Base-by-base conservation (phyloP, 2,113 vertebrate species). In the Taurulus bubalis region DNA sequence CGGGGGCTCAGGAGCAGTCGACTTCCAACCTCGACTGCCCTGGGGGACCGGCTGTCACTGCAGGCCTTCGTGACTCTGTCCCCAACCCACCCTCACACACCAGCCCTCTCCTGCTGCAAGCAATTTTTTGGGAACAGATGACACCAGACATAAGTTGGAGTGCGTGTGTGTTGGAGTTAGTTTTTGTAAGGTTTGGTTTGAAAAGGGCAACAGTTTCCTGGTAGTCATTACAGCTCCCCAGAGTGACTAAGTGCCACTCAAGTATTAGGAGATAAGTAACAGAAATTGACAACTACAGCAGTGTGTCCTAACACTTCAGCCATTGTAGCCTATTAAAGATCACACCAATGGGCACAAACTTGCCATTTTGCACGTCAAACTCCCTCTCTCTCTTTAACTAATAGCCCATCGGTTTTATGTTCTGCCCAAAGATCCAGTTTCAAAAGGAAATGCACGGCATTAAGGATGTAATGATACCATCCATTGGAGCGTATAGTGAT, bases 41-140 rank as follows among this genome's bases (percentile, higher is more conserved):
- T 16, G 60, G 83, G 86, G 71, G 90, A 85, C 77, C 1, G 30
- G 70, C 80, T 87, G 83, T 88, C 86, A 89, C 84, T 74, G 82
- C 75, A 71, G 75, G 62, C 76, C 20, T 79, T 80, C 16, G 5
- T 78, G 69, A 79, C 84, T 74, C 53, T 66, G 68, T 45, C 68
- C 10, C 68, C 49, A 10, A 24, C 32, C n/a, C 1, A 36, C 14
- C n/a, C 24, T 6, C 49, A 53, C 49, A 51, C 47, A 18, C 51
- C 51, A 40, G 30, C 20, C 32, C 22, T 47, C 58, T 74, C 40
- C 60, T 49, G 40, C 84, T 71, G 59, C 36, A 64, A 60, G 74
- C 70, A 22, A 18, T 16, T 73, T 74, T 71, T 30, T 30, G 4
- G 4, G 71, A 79, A 71, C 49, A 28, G 71, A 80, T 68, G 79